Evolutionary conservation across 2,797 vertebrate species (phyloP), one percentile per base, ranked within the genome.

Genomic region (Esox masquinongy): DNA sequence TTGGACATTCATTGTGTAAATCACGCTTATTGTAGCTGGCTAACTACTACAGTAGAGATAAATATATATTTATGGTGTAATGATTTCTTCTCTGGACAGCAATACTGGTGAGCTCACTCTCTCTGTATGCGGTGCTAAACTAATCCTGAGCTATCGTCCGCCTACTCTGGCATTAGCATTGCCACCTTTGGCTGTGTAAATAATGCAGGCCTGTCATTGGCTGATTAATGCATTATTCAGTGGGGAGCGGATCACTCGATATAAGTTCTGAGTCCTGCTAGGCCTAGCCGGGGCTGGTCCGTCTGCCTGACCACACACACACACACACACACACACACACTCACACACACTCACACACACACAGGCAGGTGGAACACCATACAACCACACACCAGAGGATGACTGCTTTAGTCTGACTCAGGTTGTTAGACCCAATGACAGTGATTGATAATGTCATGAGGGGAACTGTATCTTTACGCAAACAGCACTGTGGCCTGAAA

Each of bases 201-300:
- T 95, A 93, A 95, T 95, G 92, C 92, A 94, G 82, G 82, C 74
- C 84, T 86, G 90, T 87, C 91, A 91, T 94, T 93, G 92, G 92
- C 93, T 93, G 88, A 93, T 91, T 90, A 87, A 91, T 95, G 76
- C 93, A 95, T 95, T 93, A 95, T 95, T 95, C 89, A 95, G 76
- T 81, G 90, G 83, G 85, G 56, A 90, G 86, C 74, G 70, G 90
- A 91, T 91, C 84, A 85, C 86, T 87, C 88, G 88, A 90, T 85
- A 89, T 83, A 89, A 89, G 82, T 85, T 86, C 86, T 78, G 53
- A 75, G 84, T 36, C 51, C 56, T 72, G 76, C 82, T 79, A 79
- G 70, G 80, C 63, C 70, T 76, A 69, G 68, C n/a, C 39, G 31
- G n/a, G 69, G 36, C 66, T 16, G 64, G 64, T 29, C 64, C 16